Base-by-base conservation (phyloP, 2,888 invertebrate genomes). In the Lasius fuliginosus region DNA sequence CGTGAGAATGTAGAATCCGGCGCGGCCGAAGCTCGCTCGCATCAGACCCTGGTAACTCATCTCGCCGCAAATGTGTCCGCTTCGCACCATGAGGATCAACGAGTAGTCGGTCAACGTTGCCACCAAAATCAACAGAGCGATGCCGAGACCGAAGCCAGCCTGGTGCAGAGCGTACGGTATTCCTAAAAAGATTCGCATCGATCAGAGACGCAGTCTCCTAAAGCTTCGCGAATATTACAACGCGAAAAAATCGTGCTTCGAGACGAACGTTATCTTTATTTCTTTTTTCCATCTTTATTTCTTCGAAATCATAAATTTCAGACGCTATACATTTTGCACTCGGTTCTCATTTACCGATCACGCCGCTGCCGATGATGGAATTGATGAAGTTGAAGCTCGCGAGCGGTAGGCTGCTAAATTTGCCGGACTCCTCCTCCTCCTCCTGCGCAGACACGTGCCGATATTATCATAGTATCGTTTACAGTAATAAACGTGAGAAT, bases 321-420 rank as follows among this genome's bases (percentile, higher is more conserved):
- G 6, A 49, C 6, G 5, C 18, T 18, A 18, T 8, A 53, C 5
- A 46, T 46, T 46, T 1, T 18, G 1, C n/a, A 0, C 8, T 53
- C 2, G n/a, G 6, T 8, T 33, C 36, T 60, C 75, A 89, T 95
- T 95, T 94, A 97, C 98, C 98, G 92, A 98, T 98, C 81, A 98
- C 97, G 87, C 98, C 98, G 92, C 98, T 98, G 84, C 98, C 98
- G 88, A 98, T 97, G 93, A 98, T 98, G 73, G 98, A 98, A 95
- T 98, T 98, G 93, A 98, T 98, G 95, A 98, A 98, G 95, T 98
- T 98, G 95, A 98, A 98, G 95, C 97, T 97, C 87, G 98, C 97
- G 95, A 97, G 96, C 42, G 97, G 97, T 89, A 97, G 95, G 86
- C 97, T 97, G 91, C 96, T 97, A 90, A 96, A 96, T 92, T 96